Percentiles rank a stretch among this genome's conserved stretches.
phyloP scores from a whole-genome alignment of 2,888 invertebrate genomes.

The Mythimna albipuncta region DNA sequence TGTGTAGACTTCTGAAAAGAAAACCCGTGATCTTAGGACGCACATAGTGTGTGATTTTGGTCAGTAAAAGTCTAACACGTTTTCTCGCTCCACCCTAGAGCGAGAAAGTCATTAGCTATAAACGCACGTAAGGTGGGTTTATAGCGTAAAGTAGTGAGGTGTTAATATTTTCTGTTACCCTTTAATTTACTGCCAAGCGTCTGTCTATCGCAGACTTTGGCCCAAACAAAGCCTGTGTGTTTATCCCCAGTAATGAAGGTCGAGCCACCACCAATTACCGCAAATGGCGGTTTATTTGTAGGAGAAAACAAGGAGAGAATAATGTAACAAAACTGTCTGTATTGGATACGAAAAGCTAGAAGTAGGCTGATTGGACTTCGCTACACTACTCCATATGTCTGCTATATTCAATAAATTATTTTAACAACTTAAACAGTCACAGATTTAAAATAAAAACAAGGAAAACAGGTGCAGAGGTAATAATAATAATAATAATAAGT shows the following conservation, averaged over 20 bases:
- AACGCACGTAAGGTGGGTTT: not conserved
- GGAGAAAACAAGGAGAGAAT: constrained; percentile 13
- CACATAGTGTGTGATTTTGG: no score
- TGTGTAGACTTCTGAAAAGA: no score
- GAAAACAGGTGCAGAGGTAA: no score
- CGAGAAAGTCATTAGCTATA: no score
- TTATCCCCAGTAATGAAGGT: constrained; percentile 36
- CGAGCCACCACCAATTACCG: constrained; percentile 31
- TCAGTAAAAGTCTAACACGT: no score
- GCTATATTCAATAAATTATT: no score
- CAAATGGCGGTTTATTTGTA: constrained; percentile 16
- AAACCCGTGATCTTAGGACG: no score
- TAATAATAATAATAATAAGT: no score
- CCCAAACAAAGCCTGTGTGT: constrained; percentile 13
- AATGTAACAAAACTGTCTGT: constrained; percentile 7
- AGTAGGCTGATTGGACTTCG: not conserved
- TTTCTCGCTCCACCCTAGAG: no score
- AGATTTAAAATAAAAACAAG: no score
- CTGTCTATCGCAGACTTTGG: constrained; percentile 11
- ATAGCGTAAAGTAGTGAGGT: not conserved
- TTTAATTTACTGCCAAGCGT: constrained; percentile 17
- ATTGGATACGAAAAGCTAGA: constrained; percentile 1
- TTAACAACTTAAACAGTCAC: no score
- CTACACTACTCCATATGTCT: no score
- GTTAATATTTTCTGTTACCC: not conserved